Conservation (phyloP, 2,113 vertebrate species). For the Rana temporaria region DNA sequence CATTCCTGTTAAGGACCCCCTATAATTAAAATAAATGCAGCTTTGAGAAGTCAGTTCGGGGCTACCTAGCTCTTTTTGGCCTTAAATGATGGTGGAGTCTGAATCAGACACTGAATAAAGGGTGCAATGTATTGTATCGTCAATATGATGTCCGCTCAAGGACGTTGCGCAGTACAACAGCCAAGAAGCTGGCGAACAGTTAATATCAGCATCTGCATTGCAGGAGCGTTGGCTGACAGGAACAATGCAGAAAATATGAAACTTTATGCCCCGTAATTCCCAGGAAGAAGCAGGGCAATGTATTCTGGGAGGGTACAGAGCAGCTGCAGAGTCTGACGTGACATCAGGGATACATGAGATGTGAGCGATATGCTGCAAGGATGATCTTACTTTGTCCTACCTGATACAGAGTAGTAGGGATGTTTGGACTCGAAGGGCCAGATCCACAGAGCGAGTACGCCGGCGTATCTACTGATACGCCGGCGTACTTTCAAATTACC, state of each 20-base stretch:
- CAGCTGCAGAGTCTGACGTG: too few species aligned
- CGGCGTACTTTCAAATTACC: too few species aligned
- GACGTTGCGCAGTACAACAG: background rate
- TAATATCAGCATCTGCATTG: slow-evolving; percentile 17
- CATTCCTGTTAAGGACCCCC: background rate
- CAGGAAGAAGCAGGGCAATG: too few species aligned
- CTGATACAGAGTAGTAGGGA: too few species aligned
- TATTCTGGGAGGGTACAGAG: background rate
- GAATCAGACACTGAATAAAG: background rate
- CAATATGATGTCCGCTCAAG: background rate
- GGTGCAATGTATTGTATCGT: background rate
- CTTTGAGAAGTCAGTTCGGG: background rate
- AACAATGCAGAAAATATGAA: too few species aligned
- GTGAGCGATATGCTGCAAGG: too few species aligned
- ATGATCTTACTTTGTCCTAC: too few species aligned
- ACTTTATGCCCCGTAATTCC: background rate
- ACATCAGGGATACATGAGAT: too few species aligned
- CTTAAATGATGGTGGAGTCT: background rate
- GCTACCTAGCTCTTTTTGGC: background rate
- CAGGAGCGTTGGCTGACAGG: background rate
- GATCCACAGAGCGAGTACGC: too few species aligned
- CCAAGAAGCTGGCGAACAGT: background rate
- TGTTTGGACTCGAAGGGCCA: too few species aligned
- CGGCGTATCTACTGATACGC: too few species aligned
- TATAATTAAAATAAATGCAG: background rate